Base-by-base conservation (phyloP, 2,888 invertebrate species). In the Hirtodrosophila cameraria region DNA sequence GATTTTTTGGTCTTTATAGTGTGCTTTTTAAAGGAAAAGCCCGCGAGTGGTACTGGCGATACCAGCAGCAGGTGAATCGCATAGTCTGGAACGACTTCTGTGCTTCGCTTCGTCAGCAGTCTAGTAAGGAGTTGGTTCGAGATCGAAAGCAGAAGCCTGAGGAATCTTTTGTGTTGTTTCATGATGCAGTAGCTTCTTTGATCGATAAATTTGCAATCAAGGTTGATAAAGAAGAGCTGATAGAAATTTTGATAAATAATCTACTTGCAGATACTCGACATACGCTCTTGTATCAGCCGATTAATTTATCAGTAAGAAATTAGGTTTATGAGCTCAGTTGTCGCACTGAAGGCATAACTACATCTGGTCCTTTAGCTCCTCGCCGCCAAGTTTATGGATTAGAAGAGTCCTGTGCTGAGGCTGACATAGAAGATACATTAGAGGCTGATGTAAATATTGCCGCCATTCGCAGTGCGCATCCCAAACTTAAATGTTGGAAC, bases 181-280 rank as follows among this genome's bases (percentile, higher is more conserved):
- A 39, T 23, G 13, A 50, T 8, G 18, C 9, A 4, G 25, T 39
- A 9, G 25, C 39, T 3, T 20, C 38, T 12, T 13, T 50, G 6
- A 35, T 46, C 5, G 30, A 49, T 5, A 38, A 30, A 13, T 38
- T 8, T 4, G 16, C 30, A 0, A 8, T 49, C 8, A 18, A 11
- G 23, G 15, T 57, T 1, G 33, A 49, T 1, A 49, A 49, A 35
- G 57, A 57, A 13, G 41, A 57, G 8, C 5, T 48, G 9, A 48
- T n/a, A n/a, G n/a, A n/a, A n/a, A n/a, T n/a, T n/a, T n/a, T n/a
- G n/a, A n/a, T n/a, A 9, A 42, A 27, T 11, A 57, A 57, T 28
- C 15, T 57, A n/a, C 15, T 49, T 27, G 36, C 57, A 1, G 23
- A 27, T n/a, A 27, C 9, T 27, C 27, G 27, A 3, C 27, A 27